A percentile compares a stretch with the other conserved stretches of the same genome.
Evolutionary conservation across 1,140 invertebrate genomes (phyloP).

Genomic region (Ctenoplectra terminalis): DNA sequence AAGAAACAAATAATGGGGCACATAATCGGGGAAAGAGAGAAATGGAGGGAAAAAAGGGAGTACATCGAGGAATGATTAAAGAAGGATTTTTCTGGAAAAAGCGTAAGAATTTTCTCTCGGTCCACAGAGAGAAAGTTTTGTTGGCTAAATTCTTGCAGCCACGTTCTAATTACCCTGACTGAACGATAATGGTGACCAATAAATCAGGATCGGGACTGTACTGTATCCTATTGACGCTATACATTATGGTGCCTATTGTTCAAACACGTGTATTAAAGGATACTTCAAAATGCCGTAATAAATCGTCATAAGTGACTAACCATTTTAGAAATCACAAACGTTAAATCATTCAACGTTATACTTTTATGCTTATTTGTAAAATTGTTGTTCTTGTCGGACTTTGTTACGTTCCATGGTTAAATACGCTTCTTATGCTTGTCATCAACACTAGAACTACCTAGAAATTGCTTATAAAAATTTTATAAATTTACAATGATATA

Average conservation of each 20-base stretch:
- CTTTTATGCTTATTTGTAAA: too few relatives aligned
- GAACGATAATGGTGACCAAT: constrained; percentile 46
- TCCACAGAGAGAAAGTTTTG: constrained; percentile 30
- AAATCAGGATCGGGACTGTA: constrained; percentile 44
- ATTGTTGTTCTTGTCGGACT: too few relatives aligned
- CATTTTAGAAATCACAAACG: too few relatives aligned
- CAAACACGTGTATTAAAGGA: not conserved
- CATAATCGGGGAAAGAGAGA: not conserved
- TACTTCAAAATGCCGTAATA: not conserved
- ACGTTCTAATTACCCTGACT: constrained; percentile 55
- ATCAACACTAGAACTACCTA: too few relatives aligned
- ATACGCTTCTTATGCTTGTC: too few relatives aligned
- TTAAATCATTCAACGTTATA: too few relatives aligned
- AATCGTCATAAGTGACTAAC: too few relatives aligned
- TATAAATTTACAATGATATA: too few relatives aligned
- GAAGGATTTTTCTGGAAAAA: constrained; percentile 54
- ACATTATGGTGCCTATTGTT: not conserved
- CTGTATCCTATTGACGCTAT: constrained; percentile 16
- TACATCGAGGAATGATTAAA: constrained; percentile 61
- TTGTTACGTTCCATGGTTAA: too few relatives aligned
- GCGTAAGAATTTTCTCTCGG: constrained; percentile 51
- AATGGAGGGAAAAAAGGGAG: constrained; percentile 26
- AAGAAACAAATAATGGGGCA: constrained; percentile 49
- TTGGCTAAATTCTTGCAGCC: constrained; percentile 49
- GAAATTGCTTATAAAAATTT: too few relatives aligned